Conservation (phyloP, 37 sponge, comb jelly and placozoan species). For the Diacarnus erythraeanus region DNA sequence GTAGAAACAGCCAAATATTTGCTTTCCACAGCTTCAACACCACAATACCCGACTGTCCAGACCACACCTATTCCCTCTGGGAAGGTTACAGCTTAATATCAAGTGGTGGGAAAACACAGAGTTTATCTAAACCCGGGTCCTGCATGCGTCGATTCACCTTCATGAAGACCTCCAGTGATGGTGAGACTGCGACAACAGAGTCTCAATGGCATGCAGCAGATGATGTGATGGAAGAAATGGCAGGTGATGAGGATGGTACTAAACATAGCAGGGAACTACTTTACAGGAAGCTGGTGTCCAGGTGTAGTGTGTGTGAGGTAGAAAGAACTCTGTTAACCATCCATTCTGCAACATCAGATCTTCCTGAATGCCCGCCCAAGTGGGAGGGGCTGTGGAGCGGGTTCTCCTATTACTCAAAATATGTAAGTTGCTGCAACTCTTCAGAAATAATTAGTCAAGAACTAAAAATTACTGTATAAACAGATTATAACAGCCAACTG, state of each 20-base stretch:
- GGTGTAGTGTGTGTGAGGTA: slow-evolving; percentile 24
- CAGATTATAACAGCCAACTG: too few species aligned
- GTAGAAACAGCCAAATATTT: not conserved
- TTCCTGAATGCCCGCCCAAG: slow-evolving; percentile 5
- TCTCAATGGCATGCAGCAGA: not conserved
- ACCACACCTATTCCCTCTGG: not conserved
- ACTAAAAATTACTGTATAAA: too few species aligned
- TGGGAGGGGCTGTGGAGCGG: slow-evolving; percentile 32
- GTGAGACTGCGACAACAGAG: not conserved
- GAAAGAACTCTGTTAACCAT: slow-evolving; percentile 6
- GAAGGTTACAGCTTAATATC: slow-evolving; percentile 16
- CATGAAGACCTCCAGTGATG: not conserved
- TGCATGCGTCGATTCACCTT: not conserved
- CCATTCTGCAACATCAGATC: not conserved
- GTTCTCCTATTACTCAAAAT: not conserved
- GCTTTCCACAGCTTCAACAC: slow-evolving; percentile 11
- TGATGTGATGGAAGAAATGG: not conserved
- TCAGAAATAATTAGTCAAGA: too few species aligned
- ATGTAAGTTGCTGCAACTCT: not conserved
- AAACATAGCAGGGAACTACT: too few species aligned
- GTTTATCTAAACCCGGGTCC: not conserved
- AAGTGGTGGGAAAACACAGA: too few species aligned
- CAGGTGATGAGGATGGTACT: not conserved
- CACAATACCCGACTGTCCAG: slow-evolving; percentile 6
- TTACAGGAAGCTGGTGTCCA: not conserved